A percentile compares a stretch with the other conserved stretches of the same genome.
These are phyloP conservation scores for Diadema setosum DNA, from an alignment of 35 echinoderm and acorn worm species.

Conservation along the genomic window DNA sequence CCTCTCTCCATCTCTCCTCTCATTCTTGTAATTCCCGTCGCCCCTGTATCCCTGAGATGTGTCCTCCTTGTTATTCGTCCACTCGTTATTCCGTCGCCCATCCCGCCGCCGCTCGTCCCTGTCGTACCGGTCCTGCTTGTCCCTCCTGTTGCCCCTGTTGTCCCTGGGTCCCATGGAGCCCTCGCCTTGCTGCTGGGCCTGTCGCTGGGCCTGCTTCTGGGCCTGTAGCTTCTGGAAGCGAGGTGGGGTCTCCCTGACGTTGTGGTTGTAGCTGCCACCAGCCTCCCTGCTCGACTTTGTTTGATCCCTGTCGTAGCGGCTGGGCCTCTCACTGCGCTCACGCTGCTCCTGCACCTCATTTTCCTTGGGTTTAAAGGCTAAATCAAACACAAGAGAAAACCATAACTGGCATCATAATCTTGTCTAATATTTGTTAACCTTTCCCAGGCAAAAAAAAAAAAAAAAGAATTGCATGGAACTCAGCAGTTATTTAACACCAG, in stretches of 20 bases:
- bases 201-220: background rate
- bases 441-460: no score
- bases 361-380: slow-evolving; percentile 8
- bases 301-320: slow-evolving; percentile 75
- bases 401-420: background rate
- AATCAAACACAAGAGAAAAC: background rate
- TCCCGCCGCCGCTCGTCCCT: slow-evolving; percentile 25
- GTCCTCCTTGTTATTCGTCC: slow-evolving; percentile 17
- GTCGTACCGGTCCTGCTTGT: background rate
- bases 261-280: slow-evolving; percentile 67
- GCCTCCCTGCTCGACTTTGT: slow-evolving; percentile 70
- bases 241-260: slow-evolving; percentile 10
- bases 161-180: background rate
- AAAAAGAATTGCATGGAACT: no score
- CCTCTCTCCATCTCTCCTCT: background rate
- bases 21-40: background rate
- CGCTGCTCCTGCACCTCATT: background rate
- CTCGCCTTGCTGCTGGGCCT: background rate
- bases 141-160: background rate
- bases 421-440: no score
- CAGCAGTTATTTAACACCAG: no score
- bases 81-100: slow-evolving; percentile 24
- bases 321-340: background rate
- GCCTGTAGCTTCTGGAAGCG: slow-evolving; percentile 56
- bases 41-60: background rate